Base-by-base conservation (phyloP, 2,797 vertebrate genomes). In the Cynodonichthys magdalenae region DNA sequence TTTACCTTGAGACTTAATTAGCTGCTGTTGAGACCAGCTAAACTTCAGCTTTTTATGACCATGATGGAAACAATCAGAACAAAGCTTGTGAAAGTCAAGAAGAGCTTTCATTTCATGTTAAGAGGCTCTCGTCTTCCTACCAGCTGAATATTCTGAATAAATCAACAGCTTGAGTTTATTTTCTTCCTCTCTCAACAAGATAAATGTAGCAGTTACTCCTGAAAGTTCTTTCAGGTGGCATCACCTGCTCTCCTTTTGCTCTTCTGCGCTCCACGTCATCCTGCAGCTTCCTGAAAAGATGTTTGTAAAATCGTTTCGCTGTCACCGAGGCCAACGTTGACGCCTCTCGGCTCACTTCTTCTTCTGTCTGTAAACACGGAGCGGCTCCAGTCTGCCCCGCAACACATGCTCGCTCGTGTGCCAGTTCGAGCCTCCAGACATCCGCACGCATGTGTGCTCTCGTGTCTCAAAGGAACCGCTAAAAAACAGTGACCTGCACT, bases 251-350 rank as follows among this genome's bases (percentile, higher is more conserved):
- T 19, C 19, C 18, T 3, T 54, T 8, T 27, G 15, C 28, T 42
- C 57, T 12, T 58, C 5, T 53, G 20, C 1, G 19, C 41, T 45
- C 61, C 56, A 46, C 50, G 42, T 77, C 65, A 47, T 71, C 71
- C 47, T 0, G 34, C 15, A 3, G 4, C 46, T 64, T 56, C 76
- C 71, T 82, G 69, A 77, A 71, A 62, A 74, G 77, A 77, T 88
- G 86, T 90, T 89, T 87, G 86, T 79, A 76, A 76, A 89, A 82
- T 78, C 79, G n/a, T 18, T 70, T 12, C 17, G 24, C 81, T 63
- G 66, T 80, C 82, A 53, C 71, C 69, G 74, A 46, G 72, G 45
- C 77, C 74, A 71, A 17, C 87, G 84, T 90, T 92, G 89, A 88
- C 9, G 42, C 70, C 73, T 59, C 62, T 53, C 27, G 8, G 14